Percentiles rank a stretch among this genome's conserved stretches.
Evolutionary conservation across 2,113 vertebrate genomes (phyloP).

Genomic region (Ancistrus triradiatus): DNA sequence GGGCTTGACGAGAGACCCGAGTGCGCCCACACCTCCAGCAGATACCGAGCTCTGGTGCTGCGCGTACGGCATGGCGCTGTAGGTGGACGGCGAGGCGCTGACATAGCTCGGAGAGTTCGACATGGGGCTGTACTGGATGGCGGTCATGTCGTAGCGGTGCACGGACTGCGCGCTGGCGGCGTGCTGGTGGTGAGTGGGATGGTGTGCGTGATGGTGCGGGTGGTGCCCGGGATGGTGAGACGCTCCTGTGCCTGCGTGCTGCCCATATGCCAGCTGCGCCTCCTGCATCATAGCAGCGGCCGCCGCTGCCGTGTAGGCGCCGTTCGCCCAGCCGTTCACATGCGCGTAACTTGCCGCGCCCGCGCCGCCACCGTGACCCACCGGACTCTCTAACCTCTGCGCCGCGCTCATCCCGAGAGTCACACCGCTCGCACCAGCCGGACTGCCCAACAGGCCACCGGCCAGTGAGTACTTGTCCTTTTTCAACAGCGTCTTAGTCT

Average conservation of each 20-base stretch:
- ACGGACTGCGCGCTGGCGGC: constrained; percentile 82
- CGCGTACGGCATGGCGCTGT: constrained; percentile 83
- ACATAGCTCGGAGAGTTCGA: constrained; percentile 92
- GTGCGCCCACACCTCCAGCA: constrained; percentile 79
- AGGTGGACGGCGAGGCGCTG: constrained; percentile 87
- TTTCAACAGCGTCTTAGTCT: constrained; percentile 96
- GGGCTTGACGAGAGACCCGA: constrained; percentile 88
- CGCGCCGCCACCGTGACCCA: constrained; percentile 68
- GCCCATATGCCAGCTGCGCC: constrained; percentile 90
- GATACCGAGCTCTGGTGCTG: constrained; percentile 78
- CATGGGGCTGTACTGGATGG: constrained; percentile 89
- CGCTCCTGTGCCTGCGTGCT: constrained; percentile 81
- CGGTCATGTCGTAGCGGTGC: constrained; percentile 91
- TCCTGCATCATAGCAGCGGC: constrained; percentile 97
- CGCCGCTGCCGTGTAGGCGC: constrained; percentile 85
- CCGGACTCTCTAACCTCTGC: constrained; percentile 85
- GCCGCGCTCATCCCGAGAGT: constrained; percentile 73
- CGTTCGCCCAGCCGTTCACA: constrained; percentile 96
- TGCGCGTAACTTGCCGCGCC: constrained; percentile 80
- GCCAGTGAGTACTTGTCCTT: constrained; percentile 97
- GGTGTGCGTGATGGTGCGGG: constrained; percentile 43
- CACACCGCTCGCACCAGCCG: constrained; percentile 67
- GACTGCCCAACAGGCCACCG: constrained; percentile 75
- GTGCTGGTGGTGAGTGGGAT: constrained; percentile 67
- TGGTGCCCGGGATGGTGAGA: constrained; percentile 79